Evolutionary conservation across 1,140 invertebrate genomes (phyloP).

Genomic region (Acarapis woodi): DNA sequence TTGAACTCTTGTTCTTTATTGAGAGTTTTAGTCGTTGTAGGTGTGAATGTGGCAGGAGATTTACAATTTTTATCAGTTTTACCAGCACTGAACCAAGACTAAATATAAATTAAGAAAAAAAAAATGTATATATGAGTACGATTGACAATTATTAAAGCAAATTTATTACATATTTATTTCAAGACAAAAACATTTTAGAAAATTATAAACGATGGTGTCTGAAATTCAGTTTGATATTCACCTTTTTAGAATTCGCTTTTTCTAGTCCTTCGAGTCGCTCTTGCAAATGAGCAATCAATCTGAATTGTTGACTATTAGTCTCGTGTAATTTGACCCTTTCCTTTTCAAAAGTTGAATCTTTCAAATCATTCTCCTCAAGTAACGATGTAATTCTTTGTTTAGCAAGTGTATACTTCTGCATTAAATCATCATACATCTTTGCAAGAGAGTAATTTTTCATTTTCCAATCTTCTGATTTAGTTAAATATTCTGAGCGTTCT

Average conservation of each 20-base stretch:
- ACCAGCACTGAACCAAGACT: background rate
- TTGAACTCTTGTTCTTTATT: conserved; percentile 1
- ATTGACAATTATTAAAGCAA: background rate
- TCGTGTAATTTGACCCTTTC: background rate
- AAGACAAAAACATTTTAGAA: background rate
- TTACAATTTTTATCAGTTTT: background rate
- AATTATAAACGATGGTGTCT: background rate
- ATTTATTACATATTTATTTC: background rate
- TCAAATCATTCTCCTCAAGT: background rate
- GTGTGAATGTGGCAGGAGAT: background rate
- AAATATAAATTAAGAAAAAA: background rate
- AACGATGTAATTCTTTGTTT: background rate
- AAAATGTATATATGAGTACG: background rate
- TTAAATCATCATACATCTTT: background rate
- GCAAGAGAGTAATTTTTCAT: background rate
- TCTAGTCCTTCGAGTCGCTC: background rate
- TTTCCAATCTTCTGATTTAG: background rate
- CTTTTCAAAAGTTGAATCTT: background rate
- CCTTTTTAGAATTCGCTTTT: too few species aligned
- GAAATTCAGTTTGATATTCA: too few species aligned
- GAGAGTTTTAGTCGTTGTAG: too few species aligned
- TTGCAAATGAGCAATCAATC: background rate
- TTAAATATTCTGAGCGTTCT: background rate
- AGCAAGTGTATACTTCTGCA: background rate
- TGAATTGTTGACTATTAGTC: conserved; percentile 1